Conservation (phyloP, 2,888 invertebrate genomes). For the Drosophila stalkeri region DNA sequence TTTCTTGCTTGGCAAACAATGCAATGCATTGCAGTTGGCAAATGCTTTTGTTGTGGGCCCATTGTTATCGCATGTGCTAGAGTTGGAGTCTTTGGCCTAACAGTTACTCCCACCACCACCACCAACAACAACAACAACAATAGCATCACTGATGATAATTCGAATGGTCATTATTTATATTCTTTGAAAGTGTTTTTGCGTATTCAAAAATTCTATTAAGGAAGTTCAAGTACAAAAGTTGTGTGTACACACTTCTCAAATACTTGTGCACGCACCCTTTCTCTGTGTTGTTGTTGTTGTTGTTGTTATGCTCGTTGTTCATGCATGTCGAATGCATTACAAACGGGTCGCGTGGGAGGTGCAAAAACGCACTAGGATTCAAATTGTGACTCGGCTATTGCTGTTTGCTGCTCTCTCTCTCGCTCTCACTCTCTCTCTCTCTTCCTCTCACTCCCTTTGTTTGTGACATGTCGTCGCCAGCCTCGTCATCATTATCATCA, state of each 20-base stretch:
- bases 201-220: constrained; percentile 85
- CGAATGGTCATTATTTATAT: constrained; percentile 85
- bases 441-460: background rate
- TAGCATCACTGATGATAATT: constrained; percentile 75
- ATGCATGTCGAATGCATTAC: constrained; percentile 78
- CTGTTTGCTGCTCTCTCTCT: background rate
- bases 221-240: constrained; percentile 78
- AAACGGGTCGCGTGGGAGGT: constrained; percentile 17
- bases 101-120: constrained; percentile 18
- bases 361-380: constrained; percentile 26
- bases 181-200: constrained; percentile 83
- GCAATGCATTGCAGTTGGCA: constrained; percentile 12
- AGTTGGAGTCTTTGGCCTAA: constrained; percentile 9
- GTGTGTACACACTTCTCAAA: constrained; percentile 31
- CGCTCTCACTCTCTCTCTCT: background rate
- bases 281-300: constrained; percentile 36
- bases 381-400: constrained; percentile 38
- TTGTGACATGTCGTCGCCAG: constrained; percentile 61
- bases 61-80: constrained; percentile 62
- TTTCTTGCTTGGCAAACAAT: constrained; percentile 13
- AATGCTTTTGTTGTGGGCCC: constrained; percentile 57
- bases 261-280: constrained; percentile 13
- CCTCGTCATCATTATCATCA: constrained; percentile 47
- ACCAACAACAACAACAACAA: constrained; percentile 21
- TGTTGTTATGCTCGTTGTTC: constrained; percentile 55